phyloP scores from a whole-genome alignment of 2,888 invertebrate species.

The Stramonita haemastoma region DNA sequence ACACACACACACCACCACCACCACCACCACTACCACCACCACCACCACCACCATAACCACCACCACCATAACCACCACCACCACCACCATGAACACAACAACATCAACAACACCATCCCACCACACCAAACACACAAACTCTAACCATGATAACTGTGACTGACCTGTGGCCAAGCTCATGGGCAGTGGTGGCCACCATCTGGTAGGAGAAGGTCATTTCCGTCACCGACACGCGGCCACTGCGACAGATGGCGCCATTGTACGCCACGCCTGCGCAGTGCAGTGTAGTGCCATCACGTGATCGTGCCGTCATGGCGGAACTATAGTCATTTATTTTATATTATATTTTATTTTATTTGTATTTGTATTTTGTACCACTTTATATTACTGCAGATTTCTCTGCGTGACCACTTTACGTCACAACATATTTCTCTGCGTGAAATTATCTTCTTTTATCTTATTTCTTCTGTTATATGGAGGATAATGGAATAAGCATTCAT shows the following conservation, averaged over 20 bases:
- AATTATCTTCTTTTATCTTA: too few species aligned
- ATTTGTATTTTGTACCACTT: too few species aligned
- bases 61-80: background rate
- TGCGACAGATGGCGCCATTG: slow-evolving; percentile 56
- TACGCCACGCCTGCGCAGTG: slow-evolving; percentile 60
- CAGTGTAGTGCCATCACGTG: background rate
- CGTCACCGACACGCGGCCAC: slow-evolving; percentile 56
- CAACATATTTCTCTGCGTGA: too few species aligned
- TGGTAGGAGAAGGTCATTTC: slow-evolving; percentile 61
- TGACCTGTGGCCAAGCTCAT: slow-evolving; percentile 66
- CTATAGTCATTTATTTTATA: background rate
- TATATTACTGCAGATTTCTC: too few species aligned
- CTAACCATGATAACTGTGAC: too few species aligned
- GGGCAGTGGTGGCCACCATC: slow-evolving; percentile 60
- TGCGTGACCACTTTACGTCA: too few species aligned
- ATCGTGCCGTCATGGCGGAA: background rate
- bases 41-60: background rate
- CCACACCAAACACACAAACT: too few species aligned
- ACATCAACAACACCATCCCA: too few species aligned
- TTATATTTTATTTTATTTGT: too few species aligned
- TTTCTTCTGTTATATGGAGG: too few species aligned
- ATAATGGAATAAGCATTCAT: too few species aligned
- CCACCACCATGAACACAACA: too few species aligned
- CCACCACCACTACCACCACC: background rate
- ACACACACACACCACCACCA: background rate